Percentiles rank a stretch among this genome's conserved stretches.
These are phyloP conservation scores for Merluccius polli DNA, from an alignment of 2,797 vertebrate species.

Conservation along the genomic window DNA sequence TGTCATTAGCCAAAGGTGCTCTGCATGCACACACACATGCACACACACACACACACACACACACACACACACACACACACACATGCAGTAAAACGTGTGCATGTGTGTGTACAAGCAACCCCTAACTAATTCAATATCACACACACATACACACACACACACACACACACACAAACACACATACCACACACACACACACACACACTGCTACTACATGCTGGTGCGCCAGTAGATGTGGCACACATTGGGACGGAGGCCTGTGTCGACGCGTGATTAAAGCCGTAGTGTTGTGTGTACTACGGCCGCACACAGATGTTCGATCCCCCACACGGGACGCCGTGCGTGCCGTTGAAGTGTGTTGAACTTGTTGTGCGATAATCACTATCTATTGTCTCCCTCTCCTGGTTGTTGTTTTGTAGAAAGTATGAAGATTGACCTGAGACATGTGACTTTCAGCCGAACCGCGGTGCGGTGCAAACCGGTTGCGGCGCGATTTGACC, in stretches of 20 bases:
- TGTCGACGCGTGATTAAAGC: constrained; percentile 21
- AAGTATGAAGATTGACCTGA: constrained; percentile 12
- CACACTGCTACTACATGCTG: constrained; percentile 15
- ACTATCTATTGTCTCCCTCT: neutral
- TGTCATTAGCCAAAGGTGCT: constrained; percentile 65
- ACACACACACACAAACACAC: neutral
- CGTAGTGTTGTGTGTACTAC: constrained; percentile 13
- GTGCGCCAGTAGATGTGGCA: constrained; percentile 7
- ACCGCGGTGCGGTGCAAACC: neutral
- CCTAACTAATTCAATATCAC: no score
- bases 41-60: constrained; percentile 4
- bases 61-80: neutral
- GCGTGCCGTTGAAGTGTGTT: neutral
- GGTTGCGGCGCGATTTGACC: no score
- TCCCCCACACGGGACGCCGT: neutral
- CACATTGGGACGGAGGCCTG: constrained; percentile 1
- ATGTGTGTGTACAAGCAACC: no score
- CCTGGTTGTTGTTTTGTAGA: neutral
- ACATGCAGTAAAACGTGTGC: neutral
- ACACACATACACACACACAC: neutral
- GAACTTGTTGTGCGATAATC: constrained; percentile 3
- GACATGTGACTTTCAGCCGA: neutral
- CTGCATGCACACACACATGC: constrained; percentile 29
- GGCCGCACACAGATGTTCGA: constrained; percentile 20
- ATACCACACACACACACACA: constrained; percentile 17